These are phyloP conservation scores for Gallinago jamesoni DNA, from an alignment of 2,113 vertebrate species.

Conservation along the genomic window DNA sequence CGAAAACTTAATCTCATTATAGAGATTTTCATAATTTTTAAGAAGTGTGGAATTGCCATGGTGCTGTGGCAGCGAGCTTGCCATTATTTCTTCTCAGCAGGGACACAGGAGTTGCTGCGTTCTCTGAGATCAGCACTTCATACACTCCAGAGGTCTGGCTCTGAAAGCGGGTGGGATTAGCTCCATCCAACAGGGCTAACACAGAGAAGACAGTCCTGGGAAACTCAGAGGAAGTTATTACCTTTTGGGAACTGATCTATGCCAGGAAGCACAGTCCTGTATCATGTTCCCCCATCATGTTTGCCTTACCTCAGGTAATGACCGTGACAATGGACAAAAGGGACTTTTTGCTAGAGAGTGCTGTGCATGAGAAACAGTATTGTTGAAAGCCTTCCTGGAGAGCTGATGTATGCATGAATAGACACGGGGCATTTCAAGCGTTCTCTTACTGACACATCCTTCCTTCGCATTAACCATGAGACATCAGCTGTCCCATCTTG, in stretches of 20 bases:
- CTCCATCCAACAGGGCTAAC: neutral
- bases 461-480: neutral
- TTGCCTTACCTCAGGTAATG: neutral
- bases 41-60: neutral
- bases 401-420: fast-evolving
- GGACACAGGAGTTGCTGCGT: neutral
- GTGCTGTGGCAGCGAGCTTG: neutral
- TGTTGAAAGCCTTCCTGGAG: neutral
- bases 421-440: neutral
- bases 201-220: neutral
- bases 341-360: neutral
- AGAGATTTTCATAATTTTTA: neutral
- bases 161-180: neutral
- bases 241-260: neutral
- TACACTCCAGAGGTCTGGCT: neutral
- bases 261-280: neutral
- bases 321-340: neutral
- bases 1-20: neutral
- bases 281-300: neutral
- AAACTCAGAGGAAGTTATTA: neutral
- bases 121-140: neutral
- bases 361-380: neutral
- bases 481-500: neutral
- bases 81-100: neutral
- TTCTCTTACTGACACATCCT: neutral